Conservation (phyloP, 2,113 vertebrate genomes). For the Rhea americana region DNA sequence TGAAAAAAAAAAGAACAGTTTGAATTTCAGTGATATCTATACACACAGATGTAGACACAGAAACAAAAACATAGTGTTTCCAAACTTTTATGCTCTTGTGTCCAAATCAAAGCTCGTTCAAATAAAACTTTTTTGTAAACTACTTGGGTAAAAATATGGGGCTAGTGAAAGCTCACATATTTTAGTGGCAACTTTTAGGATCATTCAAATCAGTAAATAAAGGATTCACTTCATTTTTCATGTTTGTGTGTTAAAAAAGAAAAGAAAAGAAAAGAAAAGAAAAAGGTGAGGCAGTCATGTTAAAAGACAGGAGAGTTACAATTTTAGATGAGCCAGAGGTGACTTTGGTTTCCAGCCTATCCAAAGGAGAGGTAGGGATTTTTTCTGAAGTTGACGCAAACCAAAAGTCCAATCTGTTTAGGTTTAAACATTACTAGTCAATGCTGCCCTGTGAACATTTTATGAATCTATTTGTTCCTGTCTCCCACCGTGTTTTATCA, state of each 20-base stretch:
- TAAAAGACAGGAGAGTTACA: not conserved
- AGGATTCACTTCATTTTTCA: not conserved
- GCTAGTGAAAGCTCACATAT: not conserved
- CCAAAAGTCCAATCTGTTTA: slow-evolving; percentile 39
- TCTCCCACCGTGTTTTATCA: slow-evolving; percentile 17
- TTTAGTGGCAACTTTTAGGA: not conserved
- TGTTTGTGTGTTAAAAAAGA: not conserved
- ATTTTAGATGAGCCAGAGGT: not conserved
- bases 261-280: too few relatives aligned
- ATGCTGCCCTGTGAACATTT: not conserved
- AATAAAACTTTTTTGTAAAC: not conserved
- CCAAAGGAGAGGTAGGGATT: not conserved
- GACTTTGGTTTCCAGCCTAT: not conserved
- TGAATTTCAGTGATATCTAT: not conserved
- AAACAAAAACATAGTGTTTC: not conserved
- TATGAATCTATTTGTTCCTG: slow-evolving; percentile 18
- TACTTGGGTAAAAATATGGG: not conserved
- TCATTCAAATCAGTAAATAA: not conserved
- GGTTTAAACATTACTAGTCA: slow-evolving; percentile 17
- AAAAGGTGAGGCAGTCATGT: not conserved
- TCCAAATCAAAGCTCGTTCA: not conserved
- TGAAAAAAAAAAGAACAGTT: not conserved
- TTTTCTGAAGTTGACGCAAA: slow-evolving; percentile 29
- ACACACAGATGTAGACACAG: not conserved
- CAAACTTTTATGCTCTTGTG: not conserved